phyloP scores from a whole-genome alignment of 2,113 vertebrate genomes.

The Zeus faber region DNA sequence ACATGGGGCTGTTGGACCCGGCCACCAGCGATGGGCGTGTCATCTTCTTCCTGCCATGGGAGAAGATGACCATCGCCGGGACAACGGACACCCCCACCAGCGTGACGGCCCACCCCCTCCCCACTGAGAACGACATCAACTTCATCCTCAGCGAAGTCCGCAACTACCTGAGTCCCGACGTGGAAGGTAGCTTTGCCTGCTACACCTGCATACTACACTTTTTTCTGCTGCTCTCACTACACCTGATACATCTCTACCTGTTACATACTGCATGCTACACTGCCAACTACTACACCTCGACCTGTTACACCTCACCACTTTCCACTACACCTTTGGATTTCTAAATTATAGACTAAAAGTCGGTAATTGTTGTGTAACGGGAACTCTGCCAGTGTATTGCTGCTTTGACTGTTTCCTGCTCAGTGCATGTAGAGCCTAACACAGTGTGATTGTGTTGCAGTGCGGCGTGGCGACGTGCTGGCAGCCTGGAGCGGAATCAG shows the following conservation, averaged over 20 bases:
- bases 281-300: too few relatives aligned
- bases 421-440: too few relatives aligned
- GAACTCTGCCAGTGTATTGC: too few relatives aligned
- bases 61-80: conserved; percentile 97
- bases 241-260: too few relatives aligned
- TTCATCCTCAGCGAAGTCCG: conserved; percentile 95
- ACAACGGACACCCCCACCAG: conserved; percentile 91
- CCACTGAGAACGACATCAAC: conserved; percentile 85
- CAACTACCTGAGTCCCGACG: conserved; percentile 88
- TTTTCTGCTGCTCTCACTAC: too few relatives aligned
- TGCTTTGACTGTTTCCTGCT: too few relatives aligned
- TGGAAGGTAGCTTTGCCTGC: conserved; percentile 96
- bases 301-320: too few relatives aligned
- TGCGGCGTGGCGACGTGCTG: conserved; percentile 93
- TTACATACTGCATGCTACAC: too few relatives aligned
- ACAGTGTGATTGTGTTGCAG: conserved; percentile 65
- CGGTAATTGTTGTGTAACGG: too few relatives aligned
- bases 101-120: conserved; percentile 87
- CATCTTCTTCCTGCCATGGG: conserved; percentile 98
- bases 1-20: conserved; percentile 96
- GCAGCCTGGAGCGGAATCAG: conserved; percentile 98
- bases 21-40: conserved; percentile 94
- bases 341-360: too few relatives aligned
- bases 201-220: too few relatives aligned
- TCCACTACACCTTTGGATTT: too few relatives aligned